A percentile compares a stretch with the other conserved stretches of the same genome.
Conservation (phyloP, 2,113 vertebrate species). For the Buteo buteo region DNA sequence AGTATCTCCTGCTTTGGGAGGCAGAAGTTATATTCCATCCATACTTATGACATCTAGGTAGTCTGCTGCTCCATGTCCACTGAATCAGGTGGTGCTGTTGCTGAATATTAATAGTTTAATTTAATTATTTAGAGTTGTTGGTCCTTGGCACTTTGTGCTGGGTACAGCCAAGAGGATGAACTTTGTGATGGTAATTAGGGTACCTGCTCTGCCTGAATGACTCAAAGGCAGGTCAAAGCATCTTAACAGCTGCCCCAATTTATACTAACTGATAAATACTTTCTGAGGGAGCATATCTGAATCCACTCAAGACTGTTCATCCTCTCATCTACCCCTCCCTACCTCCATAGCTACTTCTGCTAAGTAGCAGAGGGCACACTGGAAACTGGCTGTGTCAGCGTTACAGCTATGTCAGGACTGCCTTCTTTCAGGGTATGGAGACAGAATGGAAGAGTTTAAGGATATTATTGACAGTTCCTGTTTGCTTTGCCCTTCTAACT, state of each 20-base stretch:
- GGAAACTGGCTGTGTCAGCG: not conserved
- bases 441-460: not conserved
- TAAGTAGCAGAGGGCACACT: not conserved
- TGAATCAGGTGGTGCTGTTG: not conserved
- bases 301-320: not conserved
- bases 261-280: not conserved
- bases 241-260: not conserved
- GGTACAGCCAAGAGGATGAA: not conserved
- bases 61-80: not conserved
- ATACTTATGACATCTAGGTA: slow-evolving; percentile 9
- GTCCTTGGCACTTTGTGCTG: not conserved
- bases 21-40: not conserved
- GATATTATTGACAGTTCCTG: not conserved
- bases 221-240: not conserved
- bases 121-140: not conserved
- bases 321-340: not conserved
- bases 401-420: not conserved
- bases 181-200: not conserved
- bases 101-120: slow-evolving; percentile 23
- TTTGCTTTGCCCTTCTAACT: not conserved
- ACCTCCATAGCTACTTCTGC: not conserved
- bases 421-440: not conserved
- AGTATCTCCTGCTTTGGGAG: slow-evolving; percentile 11
- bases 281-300: not conserved
- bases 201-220: not conserved